Percentiles rank a stretch among this genome's conserved stretches.
Evolutionary conservation across 2,888 invertebrate genomes (phyloP).

Genomic region (Tholera decimalis): DNA sequence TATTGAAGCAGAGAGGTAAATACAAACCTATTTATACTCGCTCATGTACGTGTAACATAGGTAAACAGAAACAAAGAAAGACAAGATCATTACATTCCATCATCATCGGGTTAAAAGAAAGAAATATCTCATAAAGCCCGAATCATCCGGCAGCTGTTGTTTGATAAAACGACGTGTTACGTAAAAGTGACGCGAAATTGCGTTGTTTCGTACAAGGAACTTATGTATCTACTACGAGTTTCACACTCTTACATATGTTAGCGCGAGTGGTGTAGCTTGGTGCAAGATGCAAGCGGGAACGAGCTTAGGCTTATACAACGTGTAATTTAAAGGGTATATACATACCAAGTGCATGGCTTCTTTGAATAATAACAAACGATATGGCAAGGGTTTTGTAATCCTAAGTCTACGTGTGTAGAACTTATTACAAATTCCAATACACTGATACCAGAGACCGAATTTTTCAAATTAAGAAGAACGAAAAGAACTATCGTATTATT

Average conservation of each 20-base stretch:
- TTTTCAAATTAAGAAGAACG: no score
- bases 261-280: constrained; percentile 57
- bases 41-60: constrained; percentile 15
- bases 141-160: constrained; percentile 72
- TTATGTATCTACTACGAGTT: constrained; percentile 71
- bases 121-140: constrained; percentile 74
- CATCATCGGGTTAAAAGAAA: constrained; percentile 67
- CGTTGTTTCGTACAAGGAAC: constrained; percentile 79
- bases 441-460: no score
- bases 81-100: constrained; percentile 54
- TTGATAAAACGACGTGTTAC: constrained; percentile 77
- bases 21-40: constrained; percentile 7
- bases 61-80: constrained; percentile 44
- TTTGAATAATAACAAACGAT: no score
- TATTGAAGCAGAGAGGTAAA: constrained; percentile 4
- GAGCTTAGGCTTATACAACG: neutral
- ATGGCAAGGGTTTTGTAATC: no score
- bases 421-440: no score
- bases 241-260: constrained; percentile 64
- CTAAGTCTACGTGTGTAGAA: no score
- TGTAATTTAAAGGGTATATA: no score
- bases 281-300: constrained; percentile 47
- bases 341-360: no score
- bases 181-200: constrained; percentile 80
- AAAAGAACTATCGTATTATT: no score